Conservation (phyloP, 2,113 vertebrate genomes). For the Chaetops frenatus region DNA sequence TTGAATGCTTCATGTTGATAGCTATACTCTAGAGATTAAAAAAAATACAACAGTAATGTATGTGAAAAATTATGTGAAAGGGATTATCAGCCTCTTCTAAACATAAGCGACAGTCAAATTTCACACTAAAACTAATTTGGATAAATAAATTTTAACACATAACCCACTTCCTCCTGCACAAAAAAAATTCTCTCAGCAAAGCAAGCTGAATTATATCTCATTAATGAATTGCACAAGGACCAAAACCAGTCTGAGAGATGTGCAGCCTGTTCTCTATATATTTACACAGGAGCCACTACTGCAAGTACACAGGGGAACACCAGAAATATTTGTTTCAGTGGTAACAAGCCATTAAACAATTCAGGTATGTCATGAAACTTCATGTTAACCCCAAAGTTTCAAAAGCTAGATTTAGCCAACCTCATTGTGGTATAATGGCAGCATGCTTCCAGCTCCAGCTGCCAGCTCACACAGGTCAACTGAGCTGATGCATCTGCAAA, state of each 20-base stretch:
- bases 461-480: neutral
- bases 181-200: neutral
- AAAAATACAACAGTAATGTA: neutral
- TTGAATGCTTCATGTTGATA: constrained; percentile 86
- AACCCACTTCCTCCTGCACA: neutral
- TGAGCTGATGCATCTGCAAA: neutral
- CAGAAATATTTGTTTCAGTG: neutral
- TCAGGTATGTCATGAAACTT: neutral
- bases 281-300: neutral
- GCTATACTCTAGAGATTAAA: constrained; percentile 82
- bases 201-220: neutral
- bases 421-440: neutral
- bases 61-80: neutral
- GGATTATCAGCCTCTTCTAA: neutral
- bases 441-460: neutral
- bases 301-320: neutral
- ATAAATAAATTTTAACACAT: neutral
- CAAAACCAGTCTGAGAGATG: neutral
- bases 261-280: neutral
- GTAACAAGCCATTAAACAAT: neutral
- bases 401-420: neutral
- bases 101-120: neutral
- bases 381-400: neutral
- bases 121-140: neutral
- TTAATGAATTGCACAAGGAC: neutral